Conservation (phyloP, 1,140 invertebrate species). For the Cydia pomonella region DNA sequence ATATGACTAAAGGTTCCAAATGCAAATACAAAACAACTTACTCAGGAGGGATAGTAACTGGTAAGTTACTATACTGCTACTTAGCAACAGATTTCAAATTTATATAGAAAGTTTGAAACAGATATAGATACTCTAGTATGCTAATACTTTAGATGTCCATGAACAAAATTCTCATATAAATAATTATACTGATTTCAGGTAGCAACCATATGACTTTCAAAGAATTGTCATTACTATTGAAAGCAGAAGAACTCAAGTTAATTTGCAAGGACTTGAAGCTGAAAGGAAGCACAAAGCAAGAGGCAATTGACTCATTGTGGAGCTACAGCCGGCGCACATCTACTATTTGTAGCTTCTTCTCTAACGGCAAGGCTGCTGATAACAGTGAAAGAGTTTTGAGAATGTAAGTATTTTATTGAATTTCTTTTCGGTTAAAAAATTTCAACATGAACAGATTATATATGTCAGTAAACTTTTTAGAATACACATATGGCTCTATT, state of each 20-base stretch:
- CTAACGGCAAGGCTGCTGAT: conserved; percentile 39
- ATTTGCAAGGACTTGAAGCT: conserved; percentile 62
- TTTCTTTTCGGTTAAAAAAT: not conserved
- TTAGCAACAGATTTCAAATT: not conserved
- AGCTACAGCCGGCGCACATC: conserved; percentile 43
- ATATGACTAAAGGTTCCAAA: no score
- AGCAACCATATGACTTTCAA: conserved; percentile 49
- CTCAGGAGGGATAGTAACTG: no score
- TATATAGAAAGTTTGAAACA: not conserved
- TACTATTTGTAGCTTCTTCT: conserved; percentile 54
- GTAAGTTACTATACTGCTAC: no score
- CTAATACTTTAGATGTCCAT: not conserved
- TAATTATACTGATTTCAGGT: conserved; percentile 42
- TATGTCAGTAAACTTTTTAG: no score
- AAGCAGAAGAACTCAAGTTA: conserved; percentile 53
- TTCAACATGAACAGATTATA: no score
- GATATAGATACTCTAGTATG: not conserved
- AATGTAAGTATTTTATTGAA: conserved; percentile 45
- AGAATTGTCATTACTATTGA: conserved; percentile 51
- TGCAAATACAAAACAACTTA: no score
- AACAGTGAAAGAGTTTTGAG: conserved; percentile 51
- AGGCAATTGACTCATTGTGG: conserved; percentile 43
- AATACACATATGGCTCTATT: no score
- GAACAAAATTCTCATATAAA: no score
- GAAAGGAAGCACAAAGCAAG: conserved; percentile 52